A percentile compares a stretch with the other conserved stretches of the same genome.
Conservation (phyloP, 2,888 invertebrate genomes). For the Agonopterix subpropinquella region DNA sequence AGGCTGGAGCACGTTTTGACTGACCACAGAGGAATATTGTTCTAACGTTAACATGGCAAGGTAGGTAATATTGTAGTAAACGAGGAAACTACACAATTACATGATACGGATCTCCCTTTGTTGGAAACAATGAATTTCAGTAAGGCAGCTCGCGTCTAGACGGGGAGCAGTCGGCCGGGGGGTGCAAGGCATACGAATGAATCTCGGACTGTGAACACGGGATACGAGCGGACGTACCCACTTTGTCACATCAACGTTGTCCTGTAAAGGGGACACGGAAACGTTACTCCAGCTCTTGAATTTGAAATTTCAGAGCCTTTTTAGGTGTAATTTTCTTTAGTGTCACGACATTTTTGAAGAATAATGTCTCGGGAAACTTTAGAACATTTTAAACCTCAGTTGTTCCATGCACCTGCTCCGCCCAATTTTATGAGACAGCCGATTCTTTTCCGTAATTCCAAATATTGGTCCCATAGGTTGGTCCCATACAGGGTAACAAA, state of each 20-base stretch:
- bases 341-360: too few species aligned
- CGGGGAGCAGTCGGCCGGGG: background rate
- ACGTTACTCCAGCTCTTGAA: background rate
- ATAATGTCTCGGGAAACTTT: too few species aligned
- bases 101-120: slow-evolving; percentile 28
- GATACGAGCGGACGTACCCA: slow-evolving; percentile 12
- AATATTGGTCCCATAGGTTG: too few species aligned
- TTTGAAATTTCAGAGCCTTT: slow-evolving; percentile 2
- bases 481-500: too few species aligned
- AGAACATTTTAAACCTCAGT: too few species aligned
- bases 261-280: background rate
- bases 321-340: background rate
- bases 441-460: too few species aligned
- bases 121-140: slow-evolving; percentile 38
- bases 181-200: slow-evolving; percentile 9
- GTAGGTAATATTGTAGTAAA: background rate
- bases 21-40: too few species aligned
- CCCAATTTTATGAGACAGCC: too few species aligned
- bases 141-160: slow-evolving; percentile 22
- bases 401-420: too few species aligned
- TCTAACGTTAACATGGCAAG: too few species aligned
- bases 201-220: slow-evolving; percentile 13
- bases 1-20: too few species aligned
- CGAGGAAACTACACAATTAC: slow-evolving; percentile 22
- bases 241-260: slow-evolving; percentile 21